Percentiles rank a stretch among this genome's conserved stretches.
Evolutionary conservation across 2,888 invertebrate genomes (phyloP).

Genomic region (Kuschelorhynchus macadamiae): DNA sequence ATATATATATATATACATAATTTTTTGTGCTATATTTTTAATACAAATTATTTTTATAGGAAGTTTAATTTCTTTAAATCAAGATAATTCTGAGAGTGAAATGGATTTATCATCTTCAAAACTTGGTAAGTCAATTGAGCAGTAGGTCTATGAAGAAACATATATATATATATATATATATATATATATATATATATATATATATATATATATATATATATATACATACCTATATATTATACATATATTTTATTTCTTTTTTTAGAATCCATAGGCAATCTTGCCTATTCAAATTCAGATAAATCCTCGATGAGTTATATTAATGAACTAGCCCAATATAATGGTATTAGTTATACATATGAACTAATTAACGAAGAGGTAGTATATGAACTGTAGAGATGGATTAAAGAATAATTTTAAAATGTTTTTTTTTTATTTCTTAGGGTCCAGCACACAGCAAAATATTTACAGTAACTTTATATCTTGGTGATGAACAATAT

Average conservation of each 20-base stretch:
- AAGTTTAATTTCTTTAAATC: neutral
- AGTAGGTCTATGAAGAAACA: too few species aligned
- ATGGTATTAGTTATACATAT: slow-evolving; percentile 56
- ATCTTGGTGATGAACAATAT: slow-evolving; percentile 62
- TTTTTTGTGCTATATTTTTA: too few species aligned
- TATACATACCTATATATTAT: too few species aligned
- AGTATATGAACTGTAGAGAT: too few species aligned
- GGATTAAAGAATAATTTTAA: too few species aligned
- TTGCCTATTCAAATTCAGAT: too few species aligned
- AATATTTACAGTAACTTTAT: slow-evolving; percentile 58
- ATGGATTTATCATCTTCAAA: neutral
- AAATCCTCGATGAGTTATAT: slow-evolving; percentile 53
- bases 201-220: too few species aligned
- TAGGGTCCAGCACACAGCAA: slow-evolving; percentile 62
- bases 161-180: too few species aligned
- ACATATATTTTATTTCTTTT: too few species aligned
- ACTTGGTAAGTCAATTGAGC: slow-evolving; percentile 1
- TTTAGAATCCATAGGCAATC: too few species aligned
- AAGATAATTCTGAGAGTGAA: neutral
- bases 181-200: too few species aligned
- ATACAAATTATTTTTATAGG: slow-evolving; percentile 5
- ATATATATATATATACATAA: too few species aligned
- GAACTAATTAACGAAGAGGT: slow-evolving; percentile 57
- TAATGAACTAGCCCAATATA: slow-evolving; percentile 57
- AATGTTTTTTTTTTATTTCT: slow-evolving; percentile 39